Percentiles rank a stretch among this genome's conserved stretches.
Evolutionary conservation across 2,888 invertebrate genomes (phyloP).

Genomic region (Taphrorychus bicolor): DNA sequence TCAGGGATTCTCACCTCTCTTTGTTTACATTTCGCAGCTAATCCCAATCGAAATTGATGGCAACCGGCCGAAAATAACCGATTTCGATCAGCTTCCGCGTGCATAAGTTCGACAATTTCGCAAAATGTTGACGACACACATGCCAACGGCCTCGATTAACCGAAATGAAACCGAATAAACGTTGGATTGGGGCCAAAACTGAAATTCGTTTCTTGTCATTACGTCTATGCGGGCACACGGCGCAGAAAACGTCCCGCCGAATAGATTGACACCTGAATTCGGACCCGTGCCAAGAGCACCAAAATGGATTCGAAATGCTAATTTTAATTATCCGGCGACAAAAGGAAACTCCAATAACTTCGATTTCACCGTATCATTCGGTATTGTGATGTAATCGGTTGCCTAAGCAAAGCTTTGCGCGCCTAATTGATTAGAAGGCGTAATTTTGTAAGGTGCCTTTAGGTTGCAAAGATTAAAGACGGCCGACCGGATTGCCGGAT

Average conservation of each 20-base stretch:
- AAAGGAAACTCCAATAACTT: background rate
- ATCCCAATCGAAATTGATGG: too few relatives aligned
- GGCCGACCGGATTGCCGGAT: too few relatives aligned
- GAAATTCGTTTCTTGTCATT: background rate
- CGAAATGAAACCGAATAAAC: slow-evolving; percentile 6
- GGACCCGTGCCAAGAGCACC: background rate
- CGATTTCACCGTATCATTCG: background rate
- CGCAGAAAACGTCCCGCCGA: background rate
- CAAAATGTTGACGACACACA: slow-evolving; percentile 6
- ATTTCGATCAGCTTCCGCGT: background rate
- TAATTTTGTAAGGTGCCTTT: too few relatives aligned
- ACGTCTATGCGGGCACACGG: too few relatives aligned
- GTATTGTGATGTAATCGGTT: background rate
- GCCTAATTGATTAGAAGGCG: background rate
- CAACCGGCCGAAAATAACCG: background rate
- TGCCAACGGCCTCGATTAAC: slow-evolving; percentile 10
- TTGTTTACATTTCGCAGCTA: too few relatives aligned
- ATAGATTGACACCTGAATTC: background rate
- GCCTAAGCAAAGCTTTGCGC: background rate
- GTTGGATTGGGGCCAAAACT: background rate
- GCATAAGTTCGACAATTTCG: background rate
- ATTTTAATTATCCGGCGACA: background rate
- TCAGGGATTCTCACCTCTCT: too few relatives aligned
- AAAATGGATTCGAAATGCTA: background rate
- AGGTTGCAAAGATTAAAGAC: too few relatives aligned